Evolutionary conservation across 2,888 invertebrate genomes (phyloP).

Genomic region (Leptopilina syphax): DNA sequence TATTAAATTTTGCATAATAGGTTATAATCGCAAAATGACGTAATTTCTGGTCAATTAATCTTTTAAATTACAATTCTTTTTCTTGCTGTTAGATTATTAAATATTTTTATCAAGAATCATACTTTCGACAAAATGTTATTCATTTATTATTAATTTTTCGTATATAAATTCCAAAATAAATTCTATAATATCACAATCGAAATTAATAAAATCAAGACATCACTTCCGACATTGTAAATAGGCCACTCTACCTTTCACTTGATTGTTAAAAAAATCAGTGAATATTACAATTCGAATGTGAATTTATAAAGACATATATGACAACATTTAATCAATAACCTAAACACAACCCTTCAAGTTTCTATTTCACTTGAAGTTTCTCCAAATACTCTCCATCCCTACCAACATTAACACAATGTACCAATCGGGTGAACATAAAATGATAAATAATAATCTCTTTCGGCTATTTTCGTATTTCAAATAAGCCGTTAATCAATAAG

Average conservation of each 20-base stretch:
- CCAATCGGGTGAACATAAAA: background rate
- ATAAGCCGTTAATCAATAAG: background rate
- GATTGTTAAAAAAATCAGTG: conserved; percentile 28
- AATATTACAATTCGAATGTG: conserved; percentile 7
- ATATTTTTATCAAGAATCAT: too few species aligned
- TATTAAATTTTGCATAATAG: too few species aligned
- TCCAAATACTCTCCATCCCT: conserved; percentile 21
- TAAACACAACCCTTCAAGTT: conserved; percentile 40
- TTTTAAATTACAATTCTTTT: too few species aligned
- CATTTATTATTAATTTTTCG: background rate
- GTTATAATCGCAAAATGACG: too few species aligned
- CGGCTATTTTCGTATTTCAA: background rate
- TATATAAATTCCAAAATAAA: background rate
- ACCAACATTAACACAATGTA: conserved; percentile 53
- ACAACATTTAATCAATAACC: conserved; percentile 58
- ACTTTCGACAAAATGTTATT: background rate
- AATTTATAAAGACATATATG: conserved; percentile 25
- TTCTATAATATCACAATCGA: background rate
- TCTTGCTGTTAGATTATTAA: too few species aligned
- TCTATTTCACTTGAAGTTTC: conserved; percentile 31
- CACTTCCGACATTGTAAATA: conserved; percentile 7
- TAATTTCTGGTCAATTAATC: too few species aligned
- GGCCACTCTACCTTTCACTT: conserved; percentile 33
- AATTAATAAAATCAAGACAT: conserved; percentile 1
- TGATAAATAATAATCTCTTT: background rate